These are phyloP conservation scores for Orcinus orca DNA, from an alignment of 2,113 vertebrate species.

Conservation along the genomic window DNA sequence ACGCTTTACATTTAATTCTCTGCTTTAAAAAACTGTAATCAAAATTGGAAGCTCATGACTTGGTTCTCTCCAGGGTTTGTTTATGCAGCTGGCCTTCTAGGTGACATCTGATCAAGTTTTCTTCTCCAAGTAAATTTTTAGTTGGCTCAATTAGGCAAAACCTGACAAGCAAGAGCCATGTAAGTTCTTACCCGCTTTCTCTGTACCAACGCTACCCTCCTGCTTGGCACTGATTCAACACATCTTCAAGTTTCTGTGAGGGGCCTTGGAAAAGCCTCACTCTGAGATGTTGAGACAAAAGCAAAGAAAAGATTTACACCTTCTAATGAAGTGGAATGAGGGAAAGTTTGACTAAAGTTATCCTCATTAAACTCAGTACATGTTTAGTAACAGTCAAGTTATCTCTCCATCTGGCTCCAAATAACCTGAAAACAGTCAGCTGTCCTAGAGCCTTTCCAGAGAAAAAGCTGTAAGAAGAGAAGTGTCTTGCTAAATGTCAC, in stretches of 20 bases:
- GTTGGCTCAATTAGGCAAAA: slow-evolving; percentile 35
- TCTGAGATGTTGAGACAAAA: not conserved
- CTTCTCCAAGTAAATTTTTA: slow-evolving; percentile 24
- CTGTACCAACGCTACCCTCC: not conserved
- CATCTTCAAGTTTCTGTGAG: not conserved
- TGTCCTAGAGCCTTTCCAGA: not conserved
- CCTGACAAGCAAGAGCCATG: not conserved
- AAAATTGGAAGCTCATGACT: not conserved
- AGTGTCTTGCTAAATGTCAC: not conserved
- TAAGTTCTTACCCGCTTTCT: not conserved
- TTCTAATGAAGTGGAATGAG: not conserved
- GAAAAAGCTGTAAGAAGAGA: not conserved
- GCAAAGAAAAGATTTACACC: not conserved
- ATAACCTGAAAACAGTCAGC: not conserved
- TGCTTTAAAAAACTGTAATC: slow-evolving; percentile 10
- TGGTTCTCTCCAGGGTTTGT: not conserved
- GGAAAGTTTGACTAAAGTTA: not conserved
- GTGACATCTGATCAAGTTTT: slow-evolving; percentile 16
- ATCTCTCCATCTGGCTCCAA: not conserved
- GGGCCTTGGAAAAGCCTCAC: not conserved
- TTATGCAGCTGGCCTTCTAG: not conserved
- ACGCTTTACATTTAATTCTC: slow-evolving; percentile 21
- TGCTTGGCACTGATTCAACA: not conserved
- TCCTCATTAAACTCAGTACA: not conserved
- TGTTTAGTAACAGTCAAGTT: not conserved